Base-by-base conservation (phyloP, 2,888 invertebrate species). In the Lycia hirtaria region DNA sequence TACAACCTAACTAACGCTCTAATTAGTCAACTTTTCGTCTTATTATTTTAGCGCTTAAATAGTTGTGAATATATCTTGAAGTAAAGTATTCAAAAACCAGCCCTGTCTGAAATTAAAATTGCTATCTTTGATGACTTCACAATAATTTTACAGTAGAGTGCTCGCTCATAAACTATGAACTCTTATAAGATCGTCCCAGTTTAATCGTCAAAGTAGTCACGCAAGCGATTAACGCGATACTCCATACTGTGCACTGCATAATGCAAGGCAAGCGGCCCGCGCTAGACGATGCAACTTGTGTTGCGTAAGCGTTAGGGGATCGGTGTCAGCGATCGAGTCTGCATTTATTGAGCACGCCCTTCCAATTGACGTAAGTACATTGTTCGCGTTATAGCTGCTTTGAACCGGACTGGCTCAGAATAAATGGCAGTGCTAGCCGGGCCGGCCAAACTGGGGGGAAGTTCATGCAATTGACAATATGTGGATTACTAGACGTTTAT, bases 261-360 rank as follows among this genome's bases (percentile, higher is more conserved):
- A 12, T 41, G 17, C 28, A 26, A 41, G 15, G 17, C 15, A 10
- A 17, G 26, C 41, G 10, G 28, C 26, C 20, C 12, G 17, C 44
- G 44, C 20, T 20, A 19, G 19, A 12, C 30, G 6, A 7, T 9
- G 30, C 6, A n/a, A n/a, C 2, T 6, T n/a, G n/a, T 32, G 44
- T 32, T 44, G 28, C 30, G 44, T 30, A 44, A 44, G 28, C 9
- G n/a, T 28, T 28, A 15, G 17, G 7, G 22, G 19, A 44, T 30
- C 32, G 19, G 30, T 44, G 20, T 44, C 44, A 19, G 43, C 43
- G 28, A 44, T 44, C 30, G 30, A 19, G 17, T 19, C 30, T 26
- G 38, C 38, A 6, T 38, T 28, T 49, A 40, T 44, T 32, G 30
- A 44, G 12, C 20, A 5, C 19, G 48, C 17, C 37, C 37, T 37